Evolutionary conservation across 2,113 vertebrate species (phyloP).

Genomic region (Pachyramphus minor): DNA sequence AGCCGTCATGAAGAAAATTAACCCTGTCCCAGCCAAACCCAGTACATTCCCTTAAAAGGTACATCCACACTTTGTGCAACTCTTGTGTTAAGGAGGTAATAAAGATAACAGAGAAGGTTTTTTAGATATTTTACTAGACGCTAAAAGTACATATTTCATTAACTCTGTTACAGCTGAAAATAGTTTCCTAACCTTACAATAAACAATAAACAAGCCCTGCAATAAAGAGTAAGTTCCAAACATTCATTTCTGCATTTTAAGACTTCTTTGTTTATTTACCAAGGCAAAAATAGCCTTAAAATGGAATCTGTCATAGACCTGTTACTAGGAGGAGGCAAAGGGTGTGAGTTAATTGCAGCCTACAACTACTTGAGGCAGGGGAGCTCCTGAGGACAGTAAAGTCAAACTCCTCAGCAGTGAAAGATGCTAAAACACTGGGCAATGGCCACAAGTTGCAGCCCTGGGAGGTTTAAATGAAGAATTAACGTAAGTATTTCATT

Average conservation of each 20-base stretch:
- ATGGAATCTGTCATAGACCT: neutral
- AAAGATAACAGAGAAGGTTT: neutral
- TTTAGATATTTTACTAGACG: neutral
- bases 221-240: neutral
- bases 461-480: neutral
- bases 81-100: neutral
- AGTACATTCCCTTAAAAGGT: neutral
- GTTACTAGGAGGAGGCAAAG: neutral
- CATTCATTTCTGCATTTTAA: neutral
- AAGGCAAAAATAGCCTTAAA: neutral
- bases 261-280: neutral
- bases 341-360: neutral
- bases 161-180: conserved; percentile 5
- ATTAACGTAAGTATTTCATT: neutral
- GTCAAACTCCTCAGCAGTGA: neutral
- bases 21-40: neutral
- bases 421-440: neutral
- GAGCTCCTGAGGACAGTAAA: neutral
- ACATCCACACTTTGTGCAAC: neutral
- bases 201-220: neutral
- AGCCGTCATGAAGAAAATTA: neutral
- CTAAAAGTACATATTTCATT: conserved; percentile 25
- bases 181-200: neutral
- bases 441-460: neutral
- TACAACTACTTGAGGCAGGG: neutral